Evolutionary conservation across 2,888 invertebrate species (phyloP).

Genomic region (Seira ritae): DNA sequence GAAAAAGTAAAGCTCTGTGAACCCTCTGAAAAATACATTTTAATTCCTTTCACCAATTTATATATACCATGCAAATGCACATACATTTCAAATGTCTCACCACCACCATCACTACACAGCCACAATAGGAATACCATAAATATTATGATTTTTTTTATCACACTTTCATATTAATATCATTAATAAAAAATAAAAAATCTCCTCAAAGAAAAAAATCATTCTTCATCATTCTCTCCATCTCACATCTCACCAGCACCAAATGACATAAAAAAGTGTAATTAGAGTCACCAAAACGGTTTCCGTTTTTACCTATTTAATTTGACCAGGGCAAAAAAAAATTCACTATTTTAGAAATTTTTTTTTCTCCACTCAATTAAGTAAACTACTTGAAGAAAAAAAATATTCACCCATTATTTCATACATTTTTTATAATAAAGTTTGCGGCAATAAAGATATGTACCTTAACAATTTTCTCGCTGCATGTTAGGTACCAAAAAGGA

Average conservation of each 20-base stretch:
- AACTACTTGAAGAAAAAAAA: conserved; percentile 2
- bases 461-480: background rate
- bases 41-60: background rate
- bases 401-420: background rate
- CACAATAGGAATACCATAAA: background rate
- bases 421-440: no score
- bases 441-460: conserved; percentile 1
- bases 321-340: background rate
- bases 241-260: no score
- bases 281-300: background rate
- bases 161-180: conserved; percentile 4
- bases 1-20: background rate
- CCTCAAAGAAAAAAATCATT: background rate
- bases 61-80: no score
- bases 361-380: background rate
- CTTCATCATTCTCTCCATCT: conserved; percentile 4
- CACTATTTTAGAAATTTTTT: background rate
- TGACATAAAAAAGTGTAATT: conserved; percentile 1
- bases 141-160: conserved; percentile 19
- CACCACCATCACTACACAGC: no score
- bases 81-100: no score
- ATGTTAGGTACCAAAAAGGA: conserved; percentile 21
- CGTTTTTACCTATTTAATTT: background rate
- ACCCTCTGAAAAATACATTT: background rate
- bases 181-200: no score